Evolutionary conservation across 1,140 invertebrate species (phyloP), one percentile per base, ranked within the genome.

Genomic region (Calycopis cecrops): DNA sequence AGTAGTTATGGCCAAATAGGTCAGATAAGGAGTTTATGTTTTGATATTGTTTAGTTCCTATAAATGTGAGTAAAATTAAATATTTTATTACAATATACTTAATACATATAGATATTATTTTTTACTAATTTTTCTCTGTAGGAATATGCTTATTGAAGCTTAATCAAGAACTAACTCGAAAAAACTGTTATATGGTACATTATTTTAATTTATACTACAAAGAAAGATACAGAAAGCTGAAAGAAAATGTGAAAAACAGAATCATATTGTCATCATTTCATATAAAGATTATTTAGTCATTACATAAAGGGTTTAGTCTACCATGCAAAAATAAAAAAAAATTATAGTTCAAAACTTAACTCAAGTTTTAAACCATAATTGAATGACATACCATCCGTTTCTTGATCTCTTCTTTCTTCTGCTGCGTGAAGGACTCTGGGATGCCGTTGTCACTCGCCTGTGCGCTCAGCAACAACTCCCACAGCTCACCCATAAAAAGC

Each of bases 351-450:
- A n/a, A n/a, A n/a, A n/a, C n/a, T n/a, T n/a, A n/a, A n/a, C n/a
- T n/a, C n/a, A n/a, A 28, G 2, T 28, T 28, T 28, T 28, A 28
- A 28, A 28, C 21, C 21, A 28, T 6, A 28, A 28, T 28, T n/a
- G n/a, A n/a, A 6, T 28, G 33, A 37, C 37, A 59, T 57, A 86
- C 86, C 78, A 88, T 81, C 64, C 86, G 73, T 73, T 95, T 96
- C 76, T 97, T 95, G 58, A 99, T 96, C 84, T 99, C 97, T 84
- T 98, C 97, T 87, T 98, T 98, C 79, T 99, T 99, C 79, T 96
- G 93, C 76, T 99, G 96, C 48, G 99, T 91, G 69, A 99, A 94
- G 60, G 93, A 92, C 49, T 95, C 94, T 0, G 98, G 98, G 67
- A 99, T 99, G 11, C 98, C 98, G 51, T 93, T 95, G 38, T 95